Base-by-base conservation (phyloP, 2,797 vertebrate genomes). In the Pachyuromys duprasi region DNA sequence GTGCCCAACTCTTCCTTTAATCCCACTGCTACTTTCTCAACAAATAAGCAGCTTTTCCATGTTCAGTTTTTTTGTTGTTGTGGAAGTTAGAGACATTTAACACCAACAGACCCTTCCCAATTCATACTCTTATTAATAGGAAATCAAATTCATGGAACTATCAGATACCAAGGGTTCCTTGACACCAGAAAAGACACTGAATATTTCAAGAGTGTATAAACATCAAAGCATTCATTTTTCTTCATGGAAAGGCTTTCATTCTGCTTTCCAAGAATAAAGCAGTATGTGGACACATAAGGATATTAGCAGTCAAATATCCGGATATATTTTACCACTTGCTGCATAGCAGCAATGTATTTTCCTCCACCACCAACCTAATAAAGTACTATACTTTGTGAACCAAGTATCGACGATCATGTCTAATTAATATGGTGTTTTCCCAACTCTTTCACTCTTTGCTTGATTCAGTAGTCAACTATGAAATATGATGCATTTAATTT, bases 61-160 rank as follows among this genome's bases (percentile, higher is more conserved):
- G 88, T 95, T 93, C 31, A 75, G 82, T 80, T 91, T 55, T 86
- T 60, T 49, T 49, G 45, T 49, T 69, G 20, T 82, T 86, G n/a
- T 96, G 72, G 93, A 95, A 96, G 36, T 63, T 65, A 55, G 60
- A 74, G 2, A 93, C 5, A 12, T 86, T 88, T 82, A 95, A 89
- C 67, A 94, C 55, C 72, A 82, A 79, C 93, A 97, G 75, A 95
- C 28, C 3, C 26, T 97, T 95, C 63, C 94, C 62, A 92, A 65
- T 86, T 95, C 76, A 95, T 72, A 95, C 45, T 89, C 67, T 95
- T 89, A 70, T 96, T 95, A 94, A 95, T 76, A 83, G 82, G 60
- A 74, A 42, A 94, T 91, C 96, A 96, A 95, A 93, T 96, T 96
- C 90, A 94, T 80, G 42, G 53, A 95, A 94, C 76, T 69, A 95